Base-by-base conservation (phyloP, 1,140 invertebrate genomes). In the Calephelis nemesis region DNA sequence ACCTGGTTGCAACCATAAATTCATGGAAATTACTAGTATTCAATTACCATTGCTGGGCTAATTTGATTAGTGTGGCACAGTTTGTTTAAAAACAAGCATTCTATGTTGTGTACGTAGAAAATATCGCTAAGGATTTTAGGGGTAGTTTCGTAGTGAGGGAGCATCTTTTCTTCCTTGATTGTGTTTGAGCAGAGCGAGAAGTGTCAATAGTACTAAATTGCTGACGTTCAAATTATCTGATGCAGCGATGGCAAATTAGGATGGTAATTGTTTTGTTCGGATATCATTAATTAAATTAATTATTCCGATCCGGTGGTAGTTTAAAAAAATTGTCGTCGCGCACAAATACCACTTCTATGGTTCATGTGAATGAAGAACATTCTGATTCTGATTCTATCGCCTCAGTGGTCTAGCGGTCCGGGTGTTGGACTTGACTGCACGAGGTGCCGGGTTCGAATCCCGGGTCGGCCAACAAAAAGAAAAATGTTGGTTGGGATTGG, bases 131-230 rank as follows among this genome's bases (percentile, higher is more conserved):
- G 47, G 47, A 13, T 54, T 48, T 19, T 11, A 6, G 39, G 65
- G 68, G 49, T 62, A 48, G 62, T 62, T 66, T 69, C 39, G 15
- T 65, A 71, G 77, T 82, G 70, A 50, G 62, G 50, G 63, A 67
- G 70, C 77, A 71, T 79, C 74, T 83, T 84, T 82, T 74, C 79
- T 68, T 68, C 63, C 69, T 76, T 81, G 81, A 83, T 86, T 86
- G 82, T 87, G 75, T 85, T 84, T 87, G 81, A 76, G 58, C 71
- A 66, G 78, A 74, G 42, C 42, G 7, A 45, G 42, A 45, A 82
- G 76, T 77, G 77, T 85, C 78, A 79, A 82, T 79, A 78, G 75
- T 73, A 79, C 78, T 83, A 81, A 81, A 83, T 85, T 85, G 82
- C 80, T 83, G 68, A 67, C 50, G 69, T 71, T 69, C 79, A 73